Conservation (phyloP, 2,888 invertebrate genomes). For the Apantesis nais region DNA sequence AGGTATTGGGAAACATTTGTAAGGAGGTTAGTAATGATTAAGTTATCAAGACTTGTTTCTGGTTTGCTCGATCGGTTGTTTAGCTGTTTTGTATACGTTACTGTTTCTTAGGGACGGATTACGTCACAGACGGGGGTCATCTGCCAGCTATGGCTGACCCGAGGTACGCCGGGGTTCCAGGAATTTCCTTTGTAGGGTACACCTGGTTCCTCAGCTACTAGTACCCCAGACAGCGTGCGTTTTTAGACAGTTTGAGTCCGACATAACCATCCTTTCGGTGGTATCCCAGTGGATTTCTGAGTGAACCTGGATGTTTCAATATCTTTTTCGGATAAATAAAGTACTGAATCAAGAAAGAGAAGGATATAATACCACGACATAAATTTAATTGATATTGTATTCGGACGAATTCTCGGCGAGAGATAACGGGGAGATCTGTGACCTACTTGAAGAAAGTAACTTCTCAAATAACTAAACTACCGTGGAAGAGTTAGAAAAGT, state of each 20-base stretch:
- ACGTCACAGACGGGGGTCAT: no score
- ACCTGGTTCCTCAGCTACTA: no score
- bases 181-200: no score
- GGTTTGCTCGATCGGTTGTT: not conserved
- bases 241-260: no score
- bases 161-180: no score
- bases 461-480: not conserved
- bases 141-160: no score
- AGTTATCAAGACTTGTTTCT: not conserved
- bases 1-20: not conserved
- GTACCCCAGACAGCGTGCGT: no score
- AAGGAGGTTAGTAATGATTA: not conserved
- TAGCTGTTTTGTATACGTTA: not conserved
- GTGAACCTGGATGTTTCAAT: not conserved
- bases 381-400: not conserved
- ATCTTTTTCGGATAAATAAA: not conserved
- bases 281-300: no score
- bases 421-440: not conserved
- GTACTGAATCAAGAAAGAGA: not conserved
- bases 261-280: no score
- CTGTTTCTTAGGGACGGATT: not conserved
- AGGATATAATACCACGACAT: not conserved
- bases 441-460: not conserved
- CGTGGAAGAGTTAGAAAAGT: no score
- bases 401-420: not conserved